Conservation (phyloP, 2,888 invertebrate species). For the Eupithecia pulchellata region DNA sequence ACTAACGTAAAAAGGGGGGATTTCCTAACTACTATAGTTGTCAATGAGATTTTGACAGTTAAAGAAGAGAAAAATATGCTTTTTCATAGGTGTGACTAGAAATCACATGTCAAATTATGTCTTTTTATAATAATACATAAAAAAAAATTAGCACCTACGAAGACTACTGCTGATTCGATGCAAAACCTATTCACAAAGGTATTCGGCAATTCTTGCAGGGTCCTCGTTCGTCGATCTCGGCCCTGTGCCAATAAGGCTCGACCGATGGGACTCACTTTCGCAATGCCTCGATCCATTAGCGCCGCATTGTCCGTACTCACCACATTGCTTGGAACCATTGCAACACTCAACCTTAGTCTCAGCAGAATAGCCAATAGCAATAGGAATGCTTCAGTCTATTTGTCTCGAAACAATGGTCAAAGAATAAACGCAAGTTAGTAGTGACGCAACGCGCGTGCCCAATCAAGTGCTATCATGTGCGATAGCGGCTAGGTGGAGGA, state of each 20-base stretch:
- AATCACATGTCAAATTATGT: too few species aligned
- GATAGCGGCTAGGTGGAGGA: conserved; percentile 17
- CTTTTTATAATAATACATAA: too few species aligned
- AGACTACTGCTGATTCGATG: too few species aligned
- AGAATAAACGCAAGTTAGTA: conserved; percentile 12
- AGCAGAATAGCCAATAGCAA: conserved; percentile 18
- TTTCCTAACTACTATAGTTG: conserved; percentile 8
- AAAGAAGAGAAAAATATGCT: not conserved
- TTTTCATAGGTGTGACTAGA: not conserved
- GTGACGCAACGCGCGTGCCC: conserved; percentile 60
- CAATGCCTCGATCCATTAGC: conserved; percentile 26
- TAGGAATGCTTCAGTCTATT: conserved; percentile 55
- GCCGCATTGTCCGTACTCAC: conserved; percentile 22
- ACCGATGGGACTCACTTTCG: conserved; percentile 29
- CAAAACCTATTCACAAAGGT: conserved; percentile 1
- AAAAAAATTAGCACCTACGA: too few species aligned
- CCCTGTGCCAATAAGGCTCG: conserved; percentile 18
- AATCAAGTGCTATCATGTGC: conserved; percentile 44
- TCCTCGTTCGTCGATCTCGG: conserved; percentile 9
- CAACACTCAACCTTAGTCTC: conserved; percentile 30
- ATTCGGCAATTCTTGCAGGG: conserved; percentile 8
- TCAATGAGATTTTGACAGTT: not conserved
- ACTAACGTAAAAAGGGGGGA: conserved; percentile 19
- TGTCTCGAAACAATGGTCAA: conserved; percentile 56
- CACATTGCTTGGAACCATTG: conserved; percentile 31